phyloP scores from a whole-genome alignment of 2,888 invertebrate species.

The Boloria selene region DNA sequence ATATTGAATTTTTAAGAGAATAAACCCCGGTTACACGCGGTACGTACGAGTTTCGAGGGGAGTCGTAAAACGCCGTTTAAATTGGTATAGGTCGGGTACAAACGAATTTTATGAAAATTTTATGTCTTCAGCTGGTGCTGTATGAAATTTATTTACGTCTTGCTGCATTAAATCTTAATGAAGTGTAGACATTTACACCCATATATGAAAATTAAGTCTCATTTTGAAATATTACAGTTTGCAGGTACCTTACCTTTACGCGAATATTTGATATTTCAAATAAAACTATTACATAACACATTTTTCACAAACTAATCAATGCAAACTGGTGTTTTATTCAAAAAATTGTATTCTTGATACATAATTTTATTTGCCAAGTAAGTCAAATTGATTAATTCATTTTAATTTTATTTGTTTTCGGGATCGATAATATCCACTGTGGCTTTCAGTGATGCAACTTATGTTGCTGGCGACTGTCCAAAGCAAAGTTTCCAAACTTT shows the following conservation, averaged over 20 bases:
- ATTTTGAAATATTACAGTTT: too few relatives aligned
- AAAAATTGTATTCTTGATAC: too few relatives aligned
- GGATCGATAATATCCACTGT: not conserved
- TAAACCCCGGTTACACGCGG: slow-evolving; percentile 42
- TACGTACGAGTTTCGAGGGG: slow-evolving; percentile 18
- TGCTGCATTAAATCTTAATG: not conserved
- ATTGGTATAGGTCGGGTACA: slow-evolving; percentile 35
- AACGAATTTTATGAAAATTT: slow-evolving; percentile 27
- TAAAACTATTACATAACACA: too few relatives aligned
- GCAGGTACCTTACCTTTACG: too few relatives aligned
- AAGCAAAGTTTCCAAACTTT: not conserved
- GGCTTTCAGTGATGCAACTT: not conserved
- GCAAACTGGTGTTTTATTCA: too few relatives aligned
- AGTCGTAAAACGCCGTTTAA: slow-evolving; percentile 30
- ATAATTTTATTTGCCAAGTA: too few relatives aligned
- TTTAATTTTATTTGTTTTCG: too few relatives aligned
- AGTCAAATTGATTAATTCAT: too few relatives aligned
- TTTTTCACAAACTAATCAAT: too few relatives aligned
- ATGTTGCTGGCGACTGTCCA: slow-evolving; percentile 4
- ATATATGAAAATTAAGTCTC: not conserved
- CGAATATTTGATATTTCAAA: too few relatives aligned
- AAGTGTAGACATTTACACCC: not conserved
- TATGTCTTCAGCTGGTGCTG: not conserved
- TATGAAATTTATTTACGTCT: not conserved
- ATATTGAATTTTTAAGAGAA: slow-evolving; percentile 77